phyloP scores from a whole-genome alignment of 2,113 vertebrate species.

The Myiopsitta monachus region DNA sequence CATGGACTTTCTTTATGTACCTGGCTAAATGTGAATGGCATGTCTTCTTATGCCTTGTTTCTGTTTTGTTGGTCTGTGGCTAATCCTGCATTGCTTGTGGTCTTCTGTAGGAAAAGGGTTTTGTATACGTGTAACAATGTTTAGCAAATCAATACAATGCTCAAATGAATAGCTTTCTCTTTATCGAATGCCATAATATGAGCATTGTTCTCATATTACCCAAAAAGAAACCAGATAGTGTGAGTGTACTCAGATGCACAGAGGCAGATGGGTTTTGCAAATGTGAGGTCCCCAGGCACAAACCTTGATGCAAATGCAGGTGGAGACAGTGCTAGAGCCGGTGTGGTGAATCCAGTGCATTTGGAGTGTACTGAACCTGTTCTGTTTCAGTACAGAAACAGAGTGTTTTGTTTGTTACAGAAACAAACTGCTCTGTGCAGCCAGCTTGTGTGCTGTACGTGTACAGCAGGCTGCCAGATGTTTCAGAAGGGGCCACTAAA shows the following conservation, averaged over 20 bases:
- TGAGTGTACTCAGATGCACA: background rate
- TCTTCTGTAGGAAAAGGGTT: background rate
- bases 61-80: background rate
- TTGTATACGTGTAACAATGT: fast-evolving
- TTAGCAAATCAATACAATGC: background rate
- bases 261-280: background rate
- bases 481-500: background rate
- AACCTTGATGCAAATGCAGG: background rate
- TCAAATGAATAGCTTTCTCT: background rate
- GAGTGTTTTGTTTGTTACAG: too few relatives aligned
- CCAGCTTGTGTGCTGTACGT: fast-evolving
- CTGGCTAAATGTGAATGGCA: background rate
- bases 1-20: background rate
- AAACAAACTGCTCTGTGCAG: too few relatives aligned
- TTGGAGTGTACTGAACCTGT: background rate
- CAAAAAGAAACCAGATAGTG: background rate
- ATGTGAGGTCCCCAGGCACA: background rate
- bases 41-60: background rate
- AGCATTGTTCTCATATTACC: background rate
- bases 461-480: background rate
- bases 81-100: background rate
- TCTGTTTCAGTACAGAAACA: too few relatives aligned
- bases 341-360: background rate
- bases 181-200: background rate
- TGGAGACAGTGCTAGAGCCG: background rate